A percentile compares a stretch with the other conserved stretches of the same genome.
These are phyloP conservation scores for Gallinago nigripennis DNA, from an alignment of 2,797 vertebrate genomes.

Conservation along the genomic window DNA sequence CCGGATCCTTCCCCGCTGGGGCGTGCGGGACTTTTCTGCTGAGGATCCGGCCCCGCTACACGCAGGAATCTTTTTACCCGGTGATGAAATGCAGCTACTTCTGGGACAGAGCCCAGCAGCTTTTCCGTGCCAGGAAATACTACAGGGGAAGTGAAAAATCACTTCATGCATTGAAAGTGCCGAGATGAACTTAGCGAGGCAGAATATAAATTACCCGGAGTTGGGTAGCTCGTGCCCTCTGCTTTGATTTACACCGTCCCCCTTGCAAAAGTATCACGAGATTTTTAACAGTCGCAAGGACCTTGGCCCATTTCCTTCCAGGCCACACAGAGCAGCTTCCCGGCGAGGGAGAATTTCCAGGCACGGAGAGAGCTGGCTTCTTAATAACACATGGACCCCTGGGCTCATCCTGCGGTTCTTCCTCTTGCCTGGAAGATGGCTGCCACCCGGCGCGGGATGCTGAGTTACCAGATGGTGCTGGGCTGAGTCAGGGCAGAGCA, in stretches of 20 bases:
- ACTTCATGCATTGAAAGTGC: constrained; percentile 57
- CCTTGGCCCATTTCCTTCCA: constrained; percentile 51
- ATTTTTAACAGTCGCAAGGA: constrained; percentile 32
- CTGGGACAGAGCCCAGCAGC: constrained; percentile 66
- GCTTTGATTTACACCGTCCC: constrained; percentile 56
- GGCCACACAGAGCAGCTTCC: background rate
- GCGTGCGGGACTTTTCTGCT: background rate
- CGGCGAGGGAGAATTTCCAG: background rate
- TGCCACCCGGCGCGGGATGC: background rate
- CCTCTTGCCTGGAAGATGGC: background rate
- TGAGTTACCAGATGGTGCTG: background rate
- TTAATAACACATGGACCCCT: fast-evolving
- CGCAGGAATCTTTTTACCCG: background rate
- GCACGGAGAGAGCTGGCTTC: background rate
- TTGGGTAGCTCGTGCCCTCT: constrained; percentile 21
- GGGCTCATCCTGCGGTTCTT: background rate
- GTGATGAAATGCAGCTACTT: constrained; percentile 66
- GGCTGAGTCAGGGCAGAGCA: background rate
- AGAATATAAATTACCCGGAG: constrained; percentile 63
- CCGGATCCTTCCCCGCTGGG: background rate
- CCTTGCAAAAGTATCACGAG: constrained; percentile 26
- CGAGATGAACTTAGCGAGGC: constrained; percentile 63
- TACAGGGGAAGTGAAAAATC: constrained; percentile 66
- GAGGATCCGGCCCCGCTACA: background rate
- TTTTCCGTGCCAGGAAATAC: constrained; percentile 61